Evolutionary conservation across 2,797 vertebrate genomes (phyloP).

Genomic region (Pogonophryne albipinna): DNA sequence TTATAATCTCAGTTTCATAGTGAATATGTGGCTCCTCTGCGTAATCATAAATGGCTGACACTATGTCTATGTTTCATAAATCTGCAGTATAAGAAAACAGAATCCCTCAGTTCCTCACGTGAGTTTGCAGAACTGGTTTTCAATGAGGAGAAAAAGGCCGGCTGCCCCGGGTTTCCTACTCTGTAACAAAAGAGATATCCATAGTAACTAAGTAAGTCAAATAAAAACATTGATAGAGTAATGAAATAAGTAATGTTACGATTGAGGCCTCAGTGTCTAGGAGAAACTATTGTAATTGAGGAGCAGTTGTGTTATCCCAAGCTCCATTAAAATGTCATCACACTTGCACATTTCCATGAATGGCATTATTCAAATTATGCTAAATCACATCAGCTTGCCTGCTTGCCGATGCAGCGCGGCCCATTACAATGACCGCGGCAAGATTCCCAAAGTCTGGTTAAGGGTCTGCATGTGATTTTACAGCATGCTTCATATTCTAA

Average conservation of each 20-base stretch:
- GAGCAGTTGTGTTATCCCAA: conserved; percentile 80
- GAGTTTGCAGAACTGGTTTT: conserved; percentile 40
- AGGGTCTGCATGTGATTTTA: conserved; percentile 69
- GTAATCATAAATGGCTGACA: conserved; percentile 4
- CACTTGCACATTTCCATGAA: conserved; percentile 85
- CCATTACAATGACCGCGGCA: conserved; percentile 81
- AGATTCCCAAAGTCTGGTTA: conserved; percentile 74
- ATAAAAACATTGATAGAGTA: conserved; percentile 72
- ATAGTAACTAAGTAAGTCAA: conserved; percentile 69
- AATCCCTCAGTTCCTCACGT: conserved; percentile 17
- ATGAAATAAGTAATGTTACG: conserved; percentile 73
- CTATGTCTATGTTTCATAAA: conserved; percentile 50
- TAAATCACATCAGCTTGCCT: conserved; percentile 86
- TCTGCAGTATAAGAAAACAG: conserved; percentile 42
- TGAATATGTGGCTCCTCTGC: conserved; percentile 44
- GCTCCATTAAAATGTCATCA: conserved; percentile 87
- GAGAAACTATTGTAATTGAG: conserved; percentile 78
- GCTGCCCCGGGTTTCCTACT: conserved; percentile 40
- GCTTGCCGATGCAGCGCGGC: conserved; percentile 80
- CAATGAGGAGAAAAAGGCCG: conserved; percentile 19
- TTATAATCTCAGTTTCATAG: conserved; percentile 48
- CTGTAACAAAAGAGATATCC: conserved; percentile 64
- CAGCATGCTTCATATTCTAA: conserved; percentile 70
- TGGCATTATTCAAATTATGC: conserved; percentile 90
- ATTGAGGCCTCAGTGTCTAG: conserved; percentile 62